Evolutionary conservation across 2,888 invertebrate genomes (phyloP).

Genomic region (Stomorhina lunata): DNA sequence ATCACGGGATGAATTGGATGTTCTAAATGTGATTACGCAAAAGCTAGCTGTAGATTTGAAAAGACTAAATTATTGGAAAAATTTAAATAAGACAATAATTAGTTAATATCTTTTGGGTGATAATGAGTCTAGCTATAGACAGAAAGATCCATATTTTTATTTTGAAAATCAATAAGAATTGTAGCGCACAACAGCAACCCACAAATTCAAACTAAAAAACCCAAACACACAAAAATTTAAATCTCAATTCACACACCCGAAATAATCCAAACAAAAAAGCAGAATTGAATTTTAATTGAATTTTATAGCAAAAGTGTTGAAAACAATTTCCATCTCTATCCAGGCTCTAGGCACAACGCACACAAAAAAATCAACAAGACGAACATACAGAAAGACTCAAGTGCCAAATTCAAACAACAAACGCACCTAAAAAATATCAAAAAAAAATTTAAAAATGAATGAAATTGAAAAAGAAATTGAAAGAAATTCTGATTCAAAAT

Average conservation of each 20-base stretch:
- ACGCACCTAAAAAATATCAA: neutral
- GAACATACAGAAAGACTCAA: neutral
- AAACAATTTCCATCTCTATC: slow-evolving; percentile 8
- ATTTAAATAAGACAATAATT: too few species aligned
- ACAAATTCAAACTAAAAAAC: slow-evolving; percentile 14
- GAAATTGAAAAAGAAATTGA: slow-evolving; percentile 54
- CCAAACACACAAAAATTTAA: neutral
- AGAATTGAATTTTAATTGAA: slow-evolving; percentile 60
- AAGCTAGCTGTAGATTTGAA: too few species aligned
- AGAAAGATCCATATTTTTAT: too few species aligned
- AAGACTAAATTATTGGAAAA: too few species aligned
- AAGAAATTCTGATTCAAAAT: neutral
- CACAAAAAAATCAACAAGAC: neutral
- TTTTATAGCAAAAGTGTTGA: slow-evolving; percentile 59
- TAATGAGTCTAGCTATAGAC: too few species aligned
- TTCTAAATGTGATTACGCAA: too few species aligned
- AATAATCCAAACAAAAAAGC: neutral
- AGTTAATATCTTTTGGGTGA: too few species aligned
- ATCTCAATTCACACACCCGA: neutral
- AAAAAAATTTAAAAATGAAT: slow-evolving; percentile 37
- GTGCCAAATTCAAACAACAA: neutral
- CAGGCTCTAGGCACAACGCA: neutral
- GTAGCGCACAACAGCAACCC: too few species aligned
- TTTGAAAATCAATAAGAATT: too few species aligned
- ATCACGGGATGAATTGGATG: too few species aligned